Percentiles rank a stretch among this genome's conserved stretches.
Evolutionary conservation across 1,140 invertebrate species (phyloP).

Genomic region (Ladona fulva): DNA sequence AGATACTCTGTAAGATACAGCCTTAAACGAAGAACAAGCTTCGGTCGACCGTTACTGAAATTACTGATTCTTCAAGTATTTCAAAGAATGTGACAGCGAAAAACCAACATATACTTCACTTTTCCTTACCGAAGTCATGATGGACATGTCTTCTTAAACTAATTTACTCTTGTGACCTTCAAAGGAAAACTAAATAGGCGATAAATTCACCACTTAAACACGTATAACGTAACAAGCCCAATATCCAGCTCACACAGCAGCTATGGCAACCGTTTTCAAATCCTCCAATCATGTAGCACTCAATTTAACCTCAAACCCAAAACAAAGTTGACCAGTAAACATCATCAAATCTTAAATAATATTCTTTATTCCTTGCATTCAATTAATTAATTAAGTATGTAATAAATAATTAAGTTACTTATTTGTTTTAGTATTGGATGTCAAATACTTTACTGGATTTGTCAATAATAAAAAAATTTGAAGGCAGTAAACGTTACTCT

Average conservation of each 20-base stretch:
- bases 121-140: slow-evolving; percentile 1
- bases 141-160: neutral
- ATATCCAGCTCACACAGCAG: neutral
- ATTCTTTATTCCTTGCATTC: too few species aligned
- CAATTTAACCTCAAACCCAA: neutral
- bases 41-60: neutral
- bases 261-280: slow-evolving; percentile 9
- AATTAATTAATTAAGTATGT: too few species aligned
- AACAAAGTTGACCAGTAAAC: neutral
- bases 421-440: too few species aligned
- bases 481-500: too few species aligned
- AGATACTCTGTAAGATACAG: neutral
- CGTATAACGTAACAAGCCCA: neutral
- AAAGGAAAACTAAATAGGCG: neutral
- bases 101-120: neutral
- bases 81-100: too few species aligned
- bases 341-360: too few species aligned
- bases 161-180: neutral
- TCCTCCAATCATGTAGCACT: neutral
- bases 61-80: too few species aligned
- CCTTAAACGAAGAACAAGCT: neutral
- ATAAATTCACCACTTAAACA: neutral
- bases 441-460: too few species aligned
- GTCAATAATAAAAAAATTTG: too few species aligned
- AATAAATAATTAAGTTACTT: too few species aligned